Evolutionary conservation across 2,888 invertebrate genomes (phyloP).

Genomic region (Seira ritae): DNA sequence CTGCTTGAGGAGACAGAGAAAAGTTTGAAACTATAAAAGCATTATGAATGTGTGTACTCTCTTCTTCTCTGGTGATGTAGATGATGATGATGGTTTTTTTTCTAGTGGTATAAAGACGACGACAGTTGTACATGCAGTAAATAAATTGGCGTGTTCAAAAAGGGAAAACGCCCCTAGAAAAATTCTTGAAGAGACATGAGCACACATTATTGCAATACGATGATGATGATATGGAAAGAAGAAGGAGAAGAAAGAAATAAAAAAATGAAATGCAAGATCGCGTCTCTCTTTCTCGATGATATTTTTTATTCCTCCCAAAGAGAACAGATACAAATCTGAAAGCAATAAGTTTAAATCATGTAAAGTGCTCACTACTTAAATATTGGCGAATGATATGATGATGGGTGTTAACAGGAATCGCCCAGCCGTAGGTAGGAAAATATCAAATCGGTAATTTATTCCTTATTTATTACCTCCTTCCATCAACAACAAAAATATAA

Average conservation of each 20-base stretch:
- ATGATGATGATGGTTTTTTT: no score
- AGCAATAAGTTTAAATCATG: not conserved
- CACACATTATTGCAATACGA: constrained; percentile 33
- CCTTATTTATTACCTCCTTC: no score
- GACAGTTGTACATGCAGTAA: constrained; percentile 59
- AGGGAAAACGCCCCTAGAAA: constrained; percentile 61
- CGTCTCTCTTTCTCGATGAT: no score
- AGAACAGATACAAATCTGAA: not conserved
- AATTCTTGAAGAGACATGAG: constrained; percentile 50
- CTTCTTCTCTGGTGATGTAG: constrained; percentile 37
- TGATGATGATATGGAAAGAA: constrained; percentile 31
- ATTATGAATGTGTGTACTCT: no score
- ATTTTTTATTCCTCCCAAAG: constrained; percentile 30
- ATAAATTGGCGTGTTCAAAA: constrained; percentile 62
- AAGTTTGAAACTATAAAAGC: no score
- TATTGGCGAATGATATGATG: no score
- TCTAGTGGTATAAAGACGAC: no score
- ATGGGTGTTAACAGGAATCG: no score
- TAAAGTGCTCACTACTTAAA: no score
- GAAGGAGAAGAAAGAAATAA: constrained; percentile 30
- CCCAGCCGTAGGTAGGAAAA: no score
- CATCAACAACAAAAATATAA: constrained; percentile 20
- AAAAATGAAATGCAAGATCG: constrained; percentile 43
- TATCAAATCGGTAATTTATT: no score
- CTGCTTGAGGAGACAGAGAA: no score